Conservation (phyloP, 2,888 invertebrate genomes). For the Leptinotarsa haldemani region DNA sequence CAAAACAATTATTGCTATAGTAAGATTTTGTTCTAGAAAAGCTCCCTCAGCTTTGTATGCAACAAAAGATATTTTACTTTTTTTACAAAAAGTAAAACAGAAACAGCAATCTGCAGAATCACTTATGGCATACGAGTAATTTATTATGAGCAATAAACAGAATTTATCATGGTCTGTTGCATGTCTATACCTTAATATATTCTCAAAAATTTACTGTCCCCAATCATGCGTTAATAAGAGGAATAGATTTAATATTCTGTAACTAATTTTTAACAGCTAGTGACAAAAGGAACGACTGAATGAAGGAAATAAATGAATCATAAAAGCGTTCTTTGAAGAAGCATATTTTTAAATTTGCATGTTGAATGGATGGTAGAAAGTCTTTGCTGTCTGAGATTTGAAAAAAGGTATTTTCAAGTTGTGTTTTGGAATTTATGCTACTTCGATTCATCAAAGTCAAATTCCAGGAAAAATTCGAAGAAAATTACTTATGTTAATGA, state of each 20-base stretch:
- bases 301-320: constrained; percentile 34
- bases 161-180: constrained; percentile 54
- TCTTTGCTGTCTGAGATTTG: constrained; percentile 8
- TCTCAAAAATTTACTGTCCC: constrained; percentile 51
- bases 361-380: constrained; percentile 11
- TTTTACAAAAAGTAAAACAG: constrained; percentile 13
- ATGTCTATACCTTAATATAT: constrained; percentile 54
- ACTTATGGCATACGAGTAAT: constrained; percentile 18
- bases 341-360: constrained; percentile 19
- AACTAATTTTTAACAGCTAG: constrained; percentile 48
- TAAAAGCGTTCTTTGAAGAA: constrained; percentile 38
- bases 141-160: constrained; percentile 51
- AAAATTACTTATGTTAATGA: background rate
- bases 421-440: background rate
- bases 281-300: constrained; percentile 42
- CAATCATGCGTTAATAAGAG: constrained; percentile 53
- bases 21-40: background rate
- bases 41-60: constrained; percentile 7
- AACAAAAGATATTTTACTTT: background rate
- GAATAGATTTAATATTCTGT: constrained; percentile 55
- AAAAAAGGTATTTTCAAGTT: background rate
- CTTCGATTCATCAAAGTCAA: background rate
- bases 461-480: background rate
- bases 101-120: constrained; percentile 10
- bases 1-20: background rate